Evolutionary conservation across 2,888 invertebrate species (phyloP).

Genomic region (Morpho achilles): DNA sequence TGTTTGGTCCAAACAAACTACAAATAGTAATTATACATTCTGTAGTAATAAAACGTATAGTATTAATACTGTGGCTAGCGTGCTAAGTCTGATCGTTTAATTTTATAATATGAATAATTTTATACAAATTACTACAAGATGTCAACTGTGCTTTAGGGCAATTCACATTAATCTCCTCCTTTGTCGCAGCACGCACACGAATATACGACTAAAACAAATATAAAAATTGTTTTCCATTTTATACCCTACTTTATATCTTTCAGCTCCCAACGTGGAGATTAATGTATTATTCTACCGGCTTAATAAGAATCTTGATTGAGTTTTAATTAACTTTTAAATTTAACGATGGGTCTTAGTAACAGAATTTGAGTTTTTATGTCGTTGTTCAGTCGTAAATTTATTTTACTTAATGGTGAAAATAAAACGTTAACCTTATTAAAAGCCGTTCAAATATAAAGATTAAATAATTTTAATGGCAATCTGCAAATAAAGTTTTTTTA

Average conservation of each 20-base stretch:
- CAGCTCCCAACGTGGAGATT: slow-evolving; percentile 24
- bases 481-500: too few species aligned
- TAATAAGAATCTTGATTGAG: slow-evolving; percentile 40
- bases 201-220: background rate
- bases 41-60: too few species aligned
- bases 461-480: too few species aligned
- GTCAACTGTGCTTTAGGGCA: background rate
- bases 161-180: slow-evolving; percentile 2
- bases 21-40: too few species aligned
- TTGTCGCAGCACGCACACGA: background rate
- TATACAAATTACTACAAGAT: slow-evolving; percentile 3
- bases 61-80: too few species aligned
- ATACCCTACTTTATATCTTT: slow-evolving; percentile 16
- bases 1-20: too few species aligned
- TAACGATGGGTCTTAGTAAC: slow-evolving; percentile 24
- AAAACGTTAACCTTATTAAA: background rate
- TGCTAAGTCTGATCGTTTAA: too few species aligned
- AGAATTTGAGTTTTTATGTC: slow-evolving; percentile 26
- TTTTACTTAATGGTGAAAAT: slow-evolving; percentile 14
- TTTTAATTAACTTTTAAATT: slow-evolving; percentile 40
- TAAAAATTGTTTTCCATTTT: slow-evolving; percentile 7
- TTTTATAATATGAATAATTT: slow-evolving; percentile 3
- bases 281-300: slow-evolving; percentile 27
- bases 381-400: slow-evolving; percentile 22
- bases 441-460: background rate